Percentiles rank a stretch among this genome's conserved stretches.
Evolutionary conservation across 2,888 invertebrate species (phyloP).

Genomic region (Thymelicus acteon): DNA sequence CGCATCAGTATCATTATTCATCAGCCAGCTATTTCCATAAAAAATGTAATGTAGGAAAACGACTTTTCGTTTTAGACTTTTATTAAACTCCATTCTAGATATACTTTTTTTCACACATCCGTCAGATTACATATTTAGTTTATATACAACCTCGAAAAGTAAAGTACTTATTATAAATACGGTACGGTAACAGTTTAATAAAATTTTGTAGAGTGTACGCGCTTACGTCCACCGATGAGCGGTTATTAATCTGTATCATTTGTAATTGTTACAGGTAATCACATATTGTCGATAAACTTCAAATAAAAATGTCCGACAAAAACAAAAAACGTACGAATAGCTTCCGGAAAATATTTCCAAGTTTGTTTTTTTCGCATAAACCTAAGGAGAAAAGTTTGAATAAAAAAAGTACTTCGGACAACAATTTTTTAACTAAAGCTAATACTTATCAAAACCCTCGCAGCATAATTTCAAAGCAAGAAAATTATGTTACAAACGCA

Average conservation of each 20-base stretch:
- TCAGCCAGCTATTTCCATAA: too few relatives aligned
- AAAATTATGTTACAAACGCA: conserved; percentile 49
- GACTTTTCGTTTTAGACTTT: too few relatives aligned
- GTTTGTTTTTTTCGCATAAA: conserved; percentile 67
- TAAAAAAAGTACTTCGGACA: conserved; percentile 52
- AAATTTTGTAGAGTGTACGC: too few relatives aligned
- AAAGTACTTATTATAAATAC: too few relatives aligned
- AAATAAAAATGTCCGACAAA: conserved; percentile 62
- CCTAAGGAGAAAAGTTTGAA: conserved; percentile 62
- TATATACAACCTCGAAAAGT: too few relatives aligned
- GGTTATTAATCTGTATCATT: background rate
- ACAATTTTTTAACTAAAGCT: conserved; percentile 45
- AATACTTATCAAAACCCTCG: conserved; percentile 73
- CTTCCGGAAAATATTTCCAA: conserved; percentile 73
- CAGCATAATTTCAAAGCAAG: conserved; percentile 52
- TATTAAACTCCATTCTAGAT: too few relatives aligned
- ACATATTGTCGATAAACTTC: background rate
- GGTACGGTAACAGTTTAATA: too few relatives aligned
- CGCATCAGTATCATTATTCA: too few relatives aligned
- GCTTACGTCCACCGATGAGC: too few relatives aligned
- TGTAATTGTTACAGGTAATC: conserved; percentile 48
- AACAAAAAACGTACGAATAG: conserved; percentile 69
- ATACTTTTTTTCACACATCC: too few relatives aligned
- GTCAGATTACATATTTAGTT: too few relatives aligned
- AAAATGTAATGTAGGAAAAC: too few relatives aligned